Conservation (phyloP, 2,797 vertebrate genomes). For the Siniperca scherzeri region DNA sequence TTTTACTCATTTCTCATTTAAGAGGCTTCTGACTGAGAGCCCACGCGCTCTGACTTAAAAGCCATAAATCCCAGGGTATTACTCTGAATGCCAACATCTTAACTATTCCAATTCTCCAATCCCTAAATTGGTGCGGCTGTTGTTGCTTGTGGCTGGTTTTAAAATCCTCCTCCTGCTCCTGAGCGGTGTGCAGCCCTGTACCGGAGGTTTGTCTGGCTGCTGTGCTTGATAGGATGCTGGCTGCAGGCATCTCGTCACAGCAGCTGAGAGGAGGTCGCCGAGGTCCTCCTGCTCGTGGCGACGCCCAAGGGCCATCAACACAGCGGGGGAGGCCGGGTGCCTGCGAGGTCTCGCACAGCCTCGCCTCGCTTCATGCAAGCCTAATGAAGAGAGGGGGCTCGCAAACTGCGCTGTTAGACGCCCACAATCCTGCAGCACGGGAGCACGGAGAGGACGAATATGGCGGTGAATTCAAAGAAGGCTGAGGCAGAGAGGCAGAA, state of each 20-base stretch:
- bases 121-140: constrained; percentile 71
- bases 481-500: constrained; percentile 32
- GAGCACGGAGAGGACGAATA: constrained; percentile 48
- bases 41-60: constrained; percentile 65
- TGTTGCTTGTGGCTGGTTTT: constrained; percentile 74
- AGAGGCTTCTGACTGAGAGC: constrained; percentile 42
- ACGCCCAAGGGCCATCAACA: constrained; percentile 87
- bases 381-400: constrained; percentile 87
- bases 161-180: constrained; percentile 58
- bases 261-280: constrained; percentile 84
- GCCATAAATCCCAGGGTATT: constrained; percentile 69
- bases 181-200: constrained; percentile 47
- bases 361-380: constrained; percentile 83
- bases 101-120: constrained; percentile 66
- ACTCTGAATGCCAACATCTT: constrained; percentile 65
- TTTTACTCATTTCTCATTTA: constrained; percentile 53
- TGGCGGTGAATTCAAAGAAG: constrained; percentile 46
- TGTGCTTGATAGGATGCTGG: constrained; percentile 79
- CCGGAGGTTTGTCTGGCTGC: constrained; percentile 62
- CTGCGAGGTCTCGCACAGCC: constrained; percentile 82
- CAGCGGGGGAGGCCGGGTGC: constrained; percentile 84
- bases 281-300: constrained; percentile 81
- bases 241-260: constrained; percentile 82
- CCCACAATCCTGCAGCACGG: constrained; percentile 70
- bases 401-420: constrained; percentile 66